Evolutionary conservation across 2,113 vertebrate species (phyloP), one percentile per base, ranked within the genome.

Genomic region (Heterotis niloticus): DNA sequence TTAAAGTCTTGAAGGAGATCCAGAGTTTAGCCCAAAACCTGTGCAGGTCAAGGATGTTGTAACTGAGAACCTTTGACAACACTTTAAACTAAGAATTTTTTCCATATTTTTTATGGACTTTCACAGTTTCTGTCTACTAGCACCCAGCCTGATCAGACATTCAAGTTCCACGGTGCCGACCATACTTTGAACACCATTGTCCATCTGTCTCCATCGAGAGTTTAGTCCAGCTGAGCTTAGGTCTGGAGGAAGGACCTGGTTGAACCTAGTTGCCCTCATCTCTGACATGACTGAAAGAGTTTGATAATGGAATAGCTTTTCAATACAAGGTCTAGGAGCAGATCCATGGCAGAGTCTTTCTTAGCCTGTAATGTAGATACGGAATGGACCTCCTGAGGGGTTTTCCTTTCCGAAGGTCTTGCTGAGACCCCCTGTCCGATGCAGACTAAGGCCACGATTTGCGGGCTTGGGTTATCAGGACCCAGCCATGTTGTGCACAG

Each of bases 221-320:
- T 24, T 52, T n/a, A 52, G 24, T 52, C 16, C 16, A 20, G 51
- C 34, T 56, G 24, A 23, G 34, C 16, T n/a, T 12, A 24, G 65
- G 51, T 17, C 4, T 14, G 79, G 78, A 18, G 78, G 68, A 51
- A 75, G 78, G 3, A 44, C 34, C 7, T 44, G 34, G 34, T 7
- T 44, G 86, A 83, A 83, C 73, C 64, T 76, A 87, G 83, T 44
- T 86, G 84, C 84, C 85, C 85, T 88, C 87, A 89, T 89, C 86
- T 85, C 86, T 81, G 79, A 81, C 83, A 89, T 87, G 89, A 90
- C 89, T 87, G 86, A 89, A 87, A 66, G 67, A 83, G 83, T 80
- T 87, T 82, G 82, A 82, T 72, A 66, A 76, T 80, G 56, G 60
- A 67, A 69, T 82, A 68, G 81, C 83, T 44, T 44, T 44, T 44